phyloP scores from a whole-genome alignment of 2,888 invertebrate genomes.

The Cataglyphis albicans region DNA sequence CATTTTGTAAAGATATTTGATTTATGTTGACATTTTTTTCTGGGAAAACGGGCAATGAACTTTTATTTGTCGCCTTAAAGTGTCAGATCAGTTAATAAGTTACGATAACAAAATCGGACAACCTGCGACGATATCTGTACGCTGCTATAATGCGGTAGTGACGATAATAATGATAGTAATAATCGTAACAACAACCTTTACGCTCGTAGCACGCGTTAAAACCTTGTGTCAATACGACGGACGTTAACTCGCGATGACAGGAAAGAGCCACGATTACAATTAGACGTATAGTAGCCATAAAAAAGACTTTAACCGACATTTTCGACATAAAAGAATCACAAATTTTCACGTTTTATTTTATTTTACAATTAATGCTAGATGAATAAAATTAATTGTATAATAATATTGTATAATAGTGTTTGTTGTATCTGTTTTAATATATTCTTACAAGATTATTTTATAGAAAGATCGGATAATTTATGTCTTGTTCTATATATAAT shows the following conservation, averaged over 20 bases:
- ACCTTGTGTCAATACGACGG: conserved; percentile 6
- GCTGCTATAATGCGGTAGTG: neutral
- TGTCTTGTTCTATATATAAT: neutral
- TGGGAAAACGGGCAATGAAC: conserved; percentile 55
- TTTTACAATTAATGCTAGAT: neutral
- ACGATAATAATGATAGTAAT: conserved; percentile 47
- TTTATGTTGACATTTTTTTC: neutral
- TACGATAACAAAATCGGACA: conserved; percentile 61
- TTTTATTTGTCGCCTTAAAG: conserved; percentile 68
- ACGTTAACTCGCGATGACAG: neutral
- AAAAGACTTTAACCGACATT: neutral
- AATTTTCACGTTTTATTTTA: neutral
- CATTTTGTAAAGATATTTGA: neutral
- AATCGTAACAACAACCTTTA: neutral
- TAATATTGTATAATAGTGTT: neutral
- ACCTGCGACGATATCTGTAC: conserved; percentile 21
- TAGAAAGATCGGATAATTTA: neutral
- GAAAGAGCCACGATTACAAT: conserved; percentile 18
- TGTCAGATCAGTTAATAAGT: conserved; percentile 64
- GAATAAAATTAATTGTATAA: conserved; percentile 5
- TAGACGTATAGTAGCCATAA: neutral
- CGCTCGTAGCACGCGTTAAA: neutral
- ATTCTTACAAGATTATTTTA: neutral
- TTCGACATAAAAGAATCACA: neutral
- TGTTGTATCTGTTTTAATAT: neutral